phyloP scores from a whole-genome alignment of 2,888 invertebrate genomes.

The Hypolimnas misippus region DNA sequence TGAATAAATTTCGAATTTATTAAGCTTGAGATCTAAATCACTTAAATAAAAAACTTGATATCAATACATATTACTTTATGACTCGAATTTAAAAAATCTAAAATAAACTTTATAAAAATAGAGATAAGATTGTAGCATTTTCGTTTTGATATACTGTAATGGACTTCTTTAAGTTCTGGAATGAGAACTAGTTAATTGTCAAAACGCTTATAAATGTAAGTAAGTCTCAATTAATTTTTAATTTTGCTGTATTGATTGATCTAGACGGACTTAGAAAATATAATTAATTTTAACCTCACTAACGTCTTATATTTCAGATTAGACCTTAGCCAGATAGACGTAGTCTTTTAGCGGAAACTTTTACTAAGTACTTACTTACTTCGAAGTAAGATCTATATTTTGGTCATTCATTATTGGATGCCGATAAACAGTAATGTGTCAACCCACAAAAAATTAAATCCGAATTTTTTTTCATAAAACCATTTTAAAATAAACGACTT shows the following conservation, averaged over 20 bases:
- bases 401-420: too few species aligned
- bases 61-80: not conserved
- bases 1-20: not conserved
- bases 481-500: too few species aligned
- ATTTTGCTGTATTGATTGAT: too few species aligned
- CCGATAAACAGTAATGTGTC: too few species aligned
- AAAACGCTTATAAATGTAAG: not conserved
- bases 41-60: not conserved
- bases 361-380: too few species aligned
- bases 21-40: slow-evolving; percentile 3
- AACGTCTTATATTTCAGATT: too few species aligned
- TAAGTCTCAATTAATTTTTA: slow-evolving; percentile 7
- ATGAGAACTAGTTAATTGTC: not conserved
- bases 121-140: not conserved
- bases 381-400: too few species aligned
- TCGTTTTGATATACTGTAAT: too few species aligned
- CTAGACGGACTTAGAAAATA: slow-evolving; percentile 7
- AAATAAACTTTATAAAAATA: not conserved
- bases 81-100: not conserved
- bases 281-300: slow-evolving; percentile 7
- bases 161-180: not conserved
- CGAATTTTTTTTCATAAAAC: too few species aligned
- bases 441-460: too few species aligned
- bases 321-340: too few species aligned
- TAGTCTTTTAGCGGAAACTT: too few species aligned